These are phyloP conservation scores for Melanostoma scalare DNA, from an alignment of 2,888 invertebrate genomes.

Conservation along the genomic window DNA sequence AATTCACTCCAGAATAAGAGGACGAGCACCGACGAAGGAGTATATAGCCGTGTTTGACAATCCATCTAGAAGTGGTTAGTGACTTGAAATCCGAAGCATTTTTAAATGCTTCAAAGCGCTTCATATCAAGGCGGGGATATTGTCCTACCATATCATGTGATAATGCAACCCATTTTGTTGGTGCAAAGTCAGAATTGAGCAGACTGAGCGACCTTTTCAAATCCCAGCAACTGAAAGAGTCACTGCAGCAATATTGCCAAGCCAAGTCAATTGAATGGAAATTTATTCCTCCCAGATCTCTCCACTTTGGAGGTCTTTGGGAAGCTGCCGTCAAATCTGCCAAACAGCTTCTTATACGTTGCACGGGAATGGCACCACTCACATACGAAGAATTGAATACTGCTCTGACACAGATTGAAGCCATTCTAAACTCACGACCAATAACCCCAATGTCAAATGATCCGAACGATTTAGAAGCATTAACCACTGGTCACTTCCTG, in stretches of 20 bases:
- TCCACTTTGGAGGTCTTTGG: not conserved
- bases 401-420: not conserved
- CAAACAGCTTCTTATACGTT: not conserved
- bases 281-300: conserved; percentile 12
- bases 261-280: conserved; percentile 7
- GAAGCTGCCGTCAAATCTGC: not conserved
- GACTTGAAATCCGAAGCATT: conserved; percentile 23
- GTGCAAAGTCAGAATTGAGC: not conserved
- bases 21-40: conserved; percentile 22
- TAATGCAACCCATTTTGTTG: not conserved
- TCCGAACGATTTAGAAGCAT: no score
- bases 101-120: no score
- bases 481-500: not conserved
- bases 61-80: conserved; percentile 42
- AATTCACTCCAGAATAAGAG: conserved; percentile 38
- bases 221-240: not conserved
- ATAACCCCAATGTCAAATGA: not conserved
- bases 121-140: conserved; percentile 16
- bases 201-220: not conserved
- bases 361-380: not conserved
- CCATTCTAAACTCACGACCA: not conserved
- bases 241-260: conserved; percentile 9
- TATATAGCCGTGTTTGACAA: conserved; percentile 40
- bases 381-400: conserved; percentile 3
- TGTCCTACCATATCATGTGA: conserved; percentile 1